These are phyloP conservation scores for Delichon dasypus DNA, from an alignment of 2,797 vertebrate species.

Conservation along the genomic window DNA sequence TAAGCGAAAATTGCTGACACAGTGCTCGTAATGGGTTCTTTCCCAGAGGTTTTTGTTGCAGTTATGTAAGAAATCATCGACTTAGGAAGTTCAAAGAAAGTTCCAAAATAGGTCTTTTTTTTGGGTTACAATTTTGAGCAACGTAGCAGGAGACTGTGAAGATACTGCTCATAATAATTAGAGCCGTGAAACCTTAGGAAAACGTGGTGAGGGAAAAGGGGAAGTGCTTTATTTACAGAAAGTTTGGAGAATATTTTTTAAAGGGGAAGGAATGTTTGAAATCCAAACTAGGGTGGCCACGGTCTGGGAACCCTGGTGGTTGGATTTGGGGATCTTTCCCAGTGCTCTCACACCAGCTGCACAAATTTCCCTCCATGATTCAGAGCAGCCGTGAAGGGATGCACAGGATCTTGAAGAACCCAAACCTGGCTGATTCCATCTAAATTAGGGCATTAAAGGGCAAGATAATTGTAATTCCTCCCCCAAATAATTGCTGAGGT, in stretches of 20 bases:
- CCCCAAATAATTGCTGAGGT: not conserved
- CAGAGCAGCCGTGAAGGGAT: fast-evolving
- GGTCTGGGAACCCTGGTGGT: not conserved
- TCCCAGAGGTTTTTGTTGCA: conserved; percentile 68
- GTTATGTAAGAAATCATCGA: conserved; percentile 62
- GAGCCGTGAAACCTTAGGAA: conserved; percentile 19
- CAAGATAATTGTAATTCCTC: not conserved
- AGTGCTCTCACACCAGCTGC: not conserved
- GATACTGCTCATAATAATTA: conserved; percentile 31
- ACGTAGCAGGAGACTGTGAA: not conserved
- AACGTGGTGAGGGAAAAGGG: not conserved
- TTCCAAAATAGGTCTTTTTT: conserved; percentile 43
- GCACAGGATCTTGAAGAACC: not conserved
- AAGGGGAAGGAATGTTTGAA: not conserved
- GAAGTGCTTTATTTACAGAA: not conserved
- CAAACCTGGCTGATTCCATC: not conserved
- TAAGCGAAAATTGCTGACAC: conserved; percentile 66
- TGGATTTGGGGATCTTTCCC: not conserved
- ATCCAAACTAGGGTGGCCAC: not conserved
- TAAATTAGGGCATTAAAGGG: fast-evolving
- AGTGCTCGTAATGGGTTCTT: conserved; percentile 44
- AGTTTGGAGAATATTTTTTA: not conserved
- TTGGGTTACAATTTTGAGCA: not conserved
- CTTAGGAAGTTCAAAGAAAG: conserved; percentile 60
- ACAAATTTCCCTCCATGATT: not conserved